These are phyloP conservation scores for Coelinius sp. DNA, from an alignment of 2,888 invertebrate genomes.

Conservation along the genomic window DNA sequence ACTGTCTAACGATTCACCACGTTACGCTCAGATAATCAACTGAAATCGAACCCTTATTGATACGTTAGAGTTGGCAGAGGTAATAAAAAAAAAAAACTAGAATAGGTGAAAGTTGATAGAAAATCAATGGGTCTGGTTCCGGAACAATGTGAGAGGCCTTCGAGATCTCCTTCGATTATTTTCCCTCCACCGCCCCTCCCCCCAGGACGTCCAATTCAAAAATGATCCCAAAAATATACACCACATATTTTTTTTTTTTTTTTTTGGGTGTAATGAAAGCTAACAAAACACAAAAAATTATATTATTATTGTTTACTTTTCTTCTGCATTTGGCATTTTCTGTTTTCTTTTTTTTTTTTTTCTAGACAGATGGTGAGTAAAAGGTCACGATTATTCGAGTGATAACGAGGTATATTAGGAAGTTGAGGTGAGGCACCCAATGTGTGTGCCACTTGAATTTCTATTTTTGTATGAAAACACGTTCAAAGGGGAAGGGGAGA, in stretches of 20 bases:
- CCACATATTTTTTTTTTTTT: too few relatives aligned
- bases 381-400: conserved; percentile 4
- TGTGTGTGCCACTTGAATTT: conserved; percentile 20
- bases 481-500: conserved; percentile 23
- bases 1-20: conserved; percentile 4
- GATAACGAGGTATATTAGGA: conserved; percentile 21
- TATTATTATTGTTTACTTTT: not conserved
- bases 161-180: conserved; percentile 23
- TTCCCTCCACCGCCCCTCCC: not conserved
- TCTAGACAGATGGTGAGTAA: not conserved
- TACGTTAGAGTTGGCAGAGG: not conserved
- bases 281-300: not conserved
- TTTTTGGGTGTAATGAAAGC: too few relatives aligned
- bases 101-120: conserved; percentile 38
- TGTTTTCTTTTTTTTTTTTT: not conserved
- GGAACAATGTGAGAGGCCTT: conserved; percentile 35
- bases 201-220: not conserved
- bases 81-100: conserved; percentile 21
- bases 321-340: not conserved
- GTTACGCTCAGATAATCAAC: conserved; percentile 32
- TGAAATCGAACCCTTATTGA: conserved; percentile 38
- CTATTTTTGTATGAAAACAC: conserved; percentile 25
- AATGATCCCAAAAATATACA: not conserved
- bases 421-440: conserved; percentile 9
- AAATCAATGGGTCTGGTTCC: conserved; percentile 37